Evolutionary conservation across 2,113 vertebrate species (phyloP).

Genomic region (Heterocephalus glaber): DNA sequence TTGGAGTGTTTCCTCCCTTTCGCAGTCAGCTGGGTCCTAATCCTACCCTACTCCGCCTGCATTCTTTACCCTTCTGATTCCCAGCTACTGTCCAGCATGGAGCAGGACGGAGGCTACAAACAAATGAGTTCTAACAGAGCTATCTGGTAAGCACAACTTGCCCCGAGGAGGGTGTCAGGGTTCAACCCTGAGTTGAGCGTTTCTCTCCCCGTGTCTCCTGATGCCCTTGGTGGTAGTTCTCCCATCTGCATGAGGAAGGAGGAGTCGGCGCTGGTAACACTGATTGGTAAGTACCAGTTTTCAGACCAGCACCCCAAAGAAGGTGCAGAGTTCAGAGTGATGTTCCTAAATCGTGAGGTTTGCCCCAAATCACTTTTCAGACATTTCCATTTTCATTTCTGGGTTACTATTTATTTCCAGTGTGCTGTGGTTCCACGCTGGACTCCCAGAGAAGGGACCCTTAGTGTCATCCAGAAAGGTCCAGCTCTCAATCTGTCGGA

Average conservation of each 20-base stretch:
- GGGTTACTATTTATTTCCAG: background rate
- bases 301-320: background rate
- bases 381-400: background rate
- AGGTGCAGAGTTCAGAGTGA: background rate
- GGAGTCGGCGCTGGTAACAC: background rate
- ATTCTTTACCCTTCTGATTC: background rate
- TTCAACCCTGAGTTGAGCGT: background rate
- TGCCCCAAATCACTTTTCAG: background rate
- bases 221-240: background rate
- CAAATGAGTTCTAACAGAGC: background rate
- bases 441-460: background rate
- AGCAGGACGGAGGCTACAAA: background rate
- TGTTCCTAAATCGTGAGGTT: background rate
- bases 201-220: background rate
- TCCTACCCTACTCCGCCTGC: background rate
- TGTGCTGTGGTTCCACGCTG: background rate
- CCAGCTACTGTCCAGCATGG: background rate
- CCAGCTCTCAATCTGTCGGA: background rate
- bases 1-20: background rate
- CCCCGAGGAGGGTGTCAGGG: background rate
- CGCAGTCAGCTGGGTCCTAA: background rate
- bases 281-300: background rate
- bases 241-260: background rate
- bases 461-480: background rate
- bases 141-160: background rate